Percentiles rank a stretch among this genome's conserved stretches.
Evolutionary conservation across 2,797 vertebrate genomes (phyloP).

Genomic region (Leptatherina wallacei): DNA sequence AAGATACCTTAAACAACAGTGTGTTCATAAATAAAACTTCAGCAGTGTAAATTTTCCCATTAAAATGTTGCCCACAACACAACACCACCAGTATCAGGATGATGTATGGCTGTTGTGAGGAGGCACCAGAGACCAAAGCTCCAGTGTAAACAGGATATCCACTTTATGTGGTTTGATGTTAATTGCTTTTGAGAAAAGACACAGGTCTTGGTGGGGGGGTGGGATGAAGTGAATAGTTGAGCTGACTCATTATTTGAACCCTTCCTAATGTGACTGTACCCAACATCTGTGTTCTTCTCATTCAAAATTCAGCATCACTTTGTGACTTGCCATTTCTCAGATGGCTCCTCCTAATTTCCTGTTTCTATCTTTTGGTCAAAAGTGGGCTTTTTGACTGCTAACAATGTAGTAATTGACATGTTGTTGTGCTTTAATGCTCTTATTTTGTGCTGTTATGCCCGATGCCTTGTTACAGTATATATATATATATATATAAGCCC

Average conservation of each 20-base stretch:
- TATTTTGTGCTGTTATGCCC: slow-evolving; percentile 70
- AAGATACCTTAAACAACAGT: slow-evolving; percentile 18
- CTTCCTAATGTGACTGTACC: slow-evolving; percentile 13
- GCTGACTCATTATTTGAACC: neutral
- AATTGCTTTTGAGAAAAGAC: slow-evolving; percentile 50
- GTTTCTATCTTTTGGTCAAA: slow-evolving; percentile 43
- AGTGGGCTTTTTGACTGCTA: slow-evolving; percentile 41
- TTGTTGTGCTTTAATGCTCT: slow-evolving; percentile 53
- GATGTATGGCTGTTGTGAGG: slow-evolving; percentile 47
- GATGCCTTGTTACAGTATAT: slow-evolving; percentile 67
- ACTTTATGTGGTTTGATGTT: slow-evolving; percentile 56
- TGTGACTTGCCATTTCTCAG: slow-evolving; percentile 31
- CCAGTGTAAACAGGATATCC: slow-evolving; percentile 44
- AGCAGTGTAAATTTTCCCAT: slow-evolving; percentile 14
- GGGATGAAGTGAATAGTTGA: slow-evolving; percentile 18
- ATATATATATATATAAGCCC: slow-evolving; percentile 19
- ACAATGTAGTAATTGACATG: slow-evolving; percentile 46
- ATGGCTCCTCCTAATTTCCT: slow-evolving; percentile 36
- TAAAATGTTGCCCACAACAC: slow-evolving; percentile 5
- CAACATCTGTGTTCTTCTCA: slow-evolving; percentile 18
- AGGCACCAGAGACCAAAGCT: slow-evolving; percentile 34
- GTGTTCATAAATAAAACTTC: slow-evolving; percentile 26
- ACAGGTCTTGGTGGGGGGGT: slow-evolving; percentile 22
- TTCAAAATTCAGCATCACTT: slow-evolving; percentile 40
- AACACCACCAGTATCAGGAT: slow-evolving; percentile 42